Base-by-base conservation (phyloP, 2,797 vertebrate genomes). In the Micromesistius poutassou region DNA sequence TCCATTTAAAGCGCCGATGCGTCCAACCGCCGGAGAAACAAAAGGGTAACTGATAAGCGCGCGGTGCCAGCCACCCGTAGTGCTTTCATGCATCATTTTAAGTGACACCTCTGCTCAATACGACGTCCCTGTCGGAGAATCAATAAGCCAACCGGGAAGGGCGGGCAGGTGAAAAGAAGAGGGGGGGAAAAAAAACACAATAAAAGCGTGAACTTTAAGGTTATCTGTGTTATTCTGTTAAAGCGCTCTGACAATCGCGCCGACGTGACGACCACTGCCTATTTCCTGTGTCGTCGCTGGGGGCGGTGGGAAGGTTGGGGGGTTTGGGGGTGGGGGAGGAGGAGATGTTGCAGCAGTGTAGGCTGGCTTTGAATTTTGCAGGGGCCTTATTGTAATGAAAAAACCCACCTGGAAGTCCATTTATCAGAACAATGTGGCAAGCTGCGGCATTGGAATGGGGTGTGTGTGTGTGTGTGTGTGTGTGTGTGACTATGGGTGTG, bases 41-140 rank as follows among this genome's bases (percentile, higher is more conserved):
- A 84, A 86, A 85, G 78, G 84, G 22, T 66, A 90, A 87, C 84
- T 77, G 86, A 84, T 77, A 82, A 74, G 14, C 16, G 80, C 74
- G 81, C n/a, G 16, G 62, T 81, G 82, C 88, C 7, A 16, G 88
- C 82, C 87, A 88, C 81, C 78, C 68, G 36, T 79, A 80, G 86
- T 89, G 74, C 79, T 78, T 78, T 50, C 82, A 85, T 91, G 86
- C 81, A 86, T 90, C 89, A 90, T 89, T 88, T 87, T 89, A 90
- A 90, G 85, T 90, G 89, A 89, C 87, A 85, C 82, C 19, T 79
- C 35, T 82, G 81, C 76, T 89, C 88, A 79, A 92, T 89, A 88
- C 75, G 79, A 83, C 85, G 82, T 82, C 84, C 80, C 83, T 75
- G 70, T 72, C 1, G 77, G 82, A 80, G 81, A 90, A 91, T 90